Percentiles rank a stretch among this genome's conserved stretches.
phyloP scores from a whole-genome alignment of 2,888 invertebrate genomes.

The Pristionchus japonicus region DNA sequence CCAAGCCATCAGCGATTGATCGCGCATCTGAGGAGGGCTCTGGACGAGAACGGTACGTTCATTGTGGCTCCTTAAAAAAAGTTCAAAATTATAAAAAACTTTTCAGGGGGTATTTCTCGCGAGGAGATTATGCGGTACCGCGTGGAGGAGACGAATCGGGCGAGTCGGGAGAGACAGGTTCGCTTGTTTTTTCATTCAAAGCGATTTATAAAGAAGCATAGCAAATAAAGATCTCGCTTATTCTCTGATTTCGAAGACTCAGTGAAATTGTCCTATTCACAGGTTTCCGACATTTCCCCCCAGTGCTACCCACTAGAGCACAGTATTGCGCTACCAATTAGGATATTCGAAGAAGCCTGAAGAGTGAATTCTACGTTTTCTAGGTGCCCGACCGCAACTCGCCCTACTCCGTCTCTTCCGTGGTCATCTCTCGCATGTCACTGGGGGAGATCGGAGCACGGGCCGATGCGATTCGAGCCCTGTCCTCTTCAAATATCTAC shows the following conservation, averaged over 20 bases:
- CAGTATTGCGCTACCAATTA: no score
- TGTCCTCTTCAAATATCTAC: not conserved
- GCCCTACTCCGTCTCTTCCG: constrained; percentile 35
- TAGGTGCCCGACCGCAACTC: not conserved
- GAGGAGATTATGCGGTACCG: constrained; percentile 40
- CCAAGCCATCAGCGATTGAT: not conserved
- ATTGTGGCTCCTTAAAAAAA: no score
- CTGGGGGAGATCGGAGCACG: constrained; percentile 12
- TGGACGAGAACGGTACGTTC: not conserved
- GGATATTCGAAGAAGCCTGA: no score
- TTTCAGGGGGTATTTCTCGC: constrained; percentile 42
- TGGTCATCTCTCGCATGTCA: constrained; percentile 36
- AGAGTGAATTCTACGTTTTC: no score
- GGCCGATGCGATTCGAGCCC: not conserved
- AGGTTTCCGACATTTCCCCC: no score
- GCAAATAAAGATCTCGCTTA: no score
- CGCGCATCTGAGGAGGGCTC: not conserved
- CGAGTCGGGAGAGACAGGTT: not conserved
- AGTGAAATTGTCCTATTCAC: no score
- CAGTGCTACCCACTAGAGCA: no score
- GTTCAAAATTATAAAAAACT: no score
- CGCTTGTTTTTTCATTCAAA: no score
- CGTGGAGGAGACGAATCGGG: not conserved
- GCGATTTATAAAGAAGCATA: no score
- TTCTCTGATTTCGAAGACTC: no score